Base-by-base conservation (phyloP, 2,797 vertebrate genomes). In the Enteromius afrohamiltoni region DNA sequence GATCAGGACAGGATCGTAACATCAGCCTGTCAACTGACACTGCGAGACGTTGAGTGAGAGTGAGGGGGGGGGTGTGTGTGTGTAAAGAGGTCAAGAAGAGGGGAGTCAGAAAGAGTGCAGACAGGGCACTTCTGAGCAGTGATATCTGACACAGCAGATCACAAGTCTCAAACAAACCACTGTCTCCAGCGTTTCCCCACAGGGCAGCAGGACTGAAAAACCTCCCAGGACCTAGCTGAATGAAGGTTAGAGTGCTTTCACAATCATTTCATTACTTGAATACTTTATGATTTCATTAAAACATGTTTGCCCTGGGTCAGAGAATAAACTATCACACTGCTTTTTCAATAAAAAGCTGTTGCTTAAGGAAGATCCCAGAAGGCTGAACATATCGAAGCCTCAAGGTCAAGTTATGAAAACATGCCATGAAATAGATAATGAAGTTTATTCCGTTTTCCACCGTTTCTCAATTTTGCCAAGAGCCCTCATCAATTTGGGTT, bases 81-180 rank as follows among this genome's bases (percentile, higher is more conserved):
- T 42, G 74, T 21, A 80, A 65, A 79, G n/a, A 51, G 29, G 60
- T 58, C 76, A 42, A 85, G 78, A 60, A 40, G 47, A 73, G 51
- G 40, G 69, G 62, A 84, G 47, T 37, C 34, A 58, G 74, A 6
- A 29, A 64, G 47, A 74, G 45, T 70, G 77, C 78, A 69, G 51
- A 83, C 64, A 17, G 34, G 23, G 81, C 60, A 83, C 74, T 77
- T 83, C 74, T 64, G 16, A 85, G 79, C 58, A 45, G 53, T 62
- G 73, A 82, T 78, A 69, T 83, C 77, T 82, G 83, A 88, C 75
- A 74, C 79, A 80, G 85, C 71, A 75, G 42, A 76, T 71, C 73
- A 42, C 62, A 75, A 51, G 37, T 23, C 42, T 78, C 45, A 65
- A 68, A 65, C 51, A 69, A 81, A 81, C 65, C 80, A 81, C 51